Percentiles rank a stretch among this genome's conserved stretches.
Conservation (phyloP, 2,888 invertebrate species). For the Eristalinus aeneus region DNA sequence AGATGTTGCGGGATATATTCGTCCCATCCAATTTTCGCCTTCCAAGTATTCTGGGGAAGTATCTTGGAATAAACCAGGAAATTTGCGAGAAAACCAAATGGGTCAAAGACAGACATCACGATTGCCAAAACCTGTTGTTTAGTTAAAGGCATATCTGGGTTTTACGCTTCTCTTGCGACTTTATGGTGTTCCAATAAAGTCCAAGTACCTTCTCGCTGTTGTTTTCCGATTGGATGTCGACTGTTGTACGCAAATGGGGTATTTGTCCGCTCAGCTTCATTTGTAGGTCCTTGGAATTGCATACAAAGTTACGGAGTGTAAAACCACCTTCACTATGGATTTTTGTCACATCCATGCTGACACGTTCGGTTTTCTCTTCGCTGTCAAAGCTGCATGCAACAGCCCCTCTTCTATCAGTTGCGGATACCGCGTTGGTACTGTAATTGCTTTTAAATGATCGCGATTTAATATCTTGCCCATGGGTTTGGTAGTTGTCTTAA, state of each 20-base stretch:
- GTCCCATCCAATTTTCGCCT: not conserved
- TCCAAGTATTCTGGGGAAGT: too few species aligned
- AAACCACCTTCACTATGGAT: not conserved
- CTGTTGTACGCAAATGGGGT: not conserved
- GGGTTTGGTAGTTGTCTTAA: too few species aligned
- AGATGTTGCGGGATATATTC: conserved; percentile 20
- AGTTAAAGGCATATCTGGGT: not conserved
- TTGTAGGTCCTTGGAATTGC: not conserved
- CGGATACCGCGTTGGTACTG: too few species aligned
- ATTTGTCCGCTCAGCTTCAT: not conserved
- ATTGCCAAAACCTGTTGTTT: not conserved
- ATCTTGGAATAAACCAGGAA: not conserved
- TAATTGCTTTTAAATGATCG: too few species aligned
- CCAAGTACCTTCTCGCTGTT: not conserved
- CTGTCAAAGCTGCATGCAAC: not conserved
- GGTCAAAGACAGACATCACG: not conserved
- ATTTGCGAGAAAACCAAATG: not conserved
- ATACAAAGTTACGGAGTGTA: not conserved
- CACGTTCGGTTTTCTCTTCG: too few species aligned
- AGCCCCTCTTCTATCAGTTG: too few species aligned
- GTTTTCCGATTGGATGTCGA: not conserved
- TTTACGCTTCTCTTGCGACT: not conserved
- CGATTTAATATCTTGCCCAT: too few species aligned
- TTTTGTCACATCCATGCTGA: too few species aligned
- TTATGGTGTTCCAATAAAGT: not conserved